These are phyloP conservation scores for Ptychoptera albimana DNA, from an alignment of 2,888 invertebrate species.

Conservation along the genomic window DNA sequence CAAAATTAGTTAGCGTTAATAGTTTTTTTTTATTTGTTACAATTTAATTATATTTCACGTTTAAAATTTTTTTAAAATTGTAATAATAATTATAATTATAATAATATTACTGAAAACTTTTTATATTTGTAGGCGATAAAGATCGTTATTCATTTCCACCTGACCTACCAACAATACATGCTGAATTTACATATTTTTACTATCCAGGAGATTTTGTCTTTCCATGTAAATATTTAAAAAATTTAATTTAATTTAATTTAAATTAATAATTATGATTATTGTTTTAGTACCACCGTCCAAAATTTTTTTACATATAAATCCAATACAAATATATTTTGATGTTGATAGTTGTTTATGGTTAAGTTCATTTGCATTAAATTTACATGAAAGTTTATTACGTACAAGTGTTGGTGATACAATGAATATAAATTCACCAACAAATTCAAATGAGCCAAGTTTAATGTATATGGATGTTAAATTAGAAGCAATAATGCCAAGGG, in stretches of 20 bases:
- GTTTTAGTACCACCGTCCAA: slow-evolving; percentile 82
- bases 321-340: slow-evolving; percentile 77
- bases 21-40: slow-evolving; percentile 3
- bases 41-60: slow-evolving; percentile 1
- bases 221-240: slow-evolving; percentile 46
- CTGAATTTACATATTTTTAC: slow-evolving; percentile 92
- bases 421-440: slow-evolving; percentile 10
- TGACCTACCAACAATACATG: slow-evolving; percentile 83
- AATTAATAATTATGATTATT: slow-evolving; percentile 1
- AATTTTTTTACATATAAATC: slow-evolving; percentile 80
- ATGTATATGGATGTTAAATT: slow-evolving; percentile 71
- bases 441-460: slow-evolving; percentile 21
- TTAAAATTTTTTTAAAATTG: slow-evolving; percentile 7
- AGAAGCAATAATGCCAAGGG: slow-evolving; percentile 84
- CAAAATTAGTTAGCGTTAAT: neutral
- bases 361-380: slow-evolving; percentile 80
- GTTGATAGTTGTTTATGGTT: slow-evolving; percentile 82
- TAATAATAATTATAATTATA: slow-evolving; percentile 5
- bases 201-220: slow-evolving; percentile 83
- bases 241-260: neutral
- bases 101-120: slow-evolving; percentile 6
- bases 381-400: slow-evolving; percentile 54
- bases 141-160: slow-evolving; percentile 73
- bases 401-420: slow-evolving; percentile 27
- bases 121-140: slow-evolving; percentile 41